phyloP scores from a whole-genome alignment of 2,888 invertebrate species.

The Ethmia dodecea region DNA sequence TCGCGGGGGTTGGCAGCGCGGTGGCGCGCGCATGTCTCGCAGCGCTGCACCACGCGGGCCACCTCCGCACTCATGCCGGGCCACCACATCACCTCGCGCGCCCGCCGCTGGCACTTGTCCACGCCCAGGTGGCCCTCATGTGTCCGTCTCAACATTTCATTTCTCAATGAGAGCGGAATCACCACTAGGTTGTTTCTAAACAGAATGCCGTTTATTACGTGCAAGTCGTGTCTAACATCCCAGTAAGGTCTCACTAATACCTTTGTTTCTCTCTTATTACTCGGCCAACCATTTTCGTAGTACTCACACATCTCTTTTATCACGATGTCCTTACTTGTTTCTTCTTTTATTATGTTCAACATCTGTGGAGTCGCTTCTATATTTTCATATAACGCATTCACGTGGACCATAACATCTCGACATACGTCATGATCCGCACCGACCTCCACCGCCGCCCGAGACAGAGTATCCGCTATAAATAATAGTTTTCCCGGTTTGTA shows the following conservation, averaged over 20 bases:
- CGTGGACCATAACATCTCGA: slow-evolving; percentile 9
- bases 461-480: slow-evolving; percentile 30
- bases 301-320: not conserved
- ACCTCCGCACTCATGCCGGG: slow-evolving; percentile 18
- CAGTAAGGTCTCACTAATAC: slow-evolving; percentile 4
- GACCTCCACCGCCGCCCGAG: slow-evolving; percentile 18
- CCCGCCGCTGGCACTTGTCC: slow-evolving; percentile 15
- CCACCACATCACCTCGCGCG: slow-evolving; percentile 18
- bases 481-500: slow-evolving; percentile 26
- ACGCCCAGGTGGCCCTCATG: slow-evolving; percentile 15
- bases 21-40: slow-evolving; percentile 16
- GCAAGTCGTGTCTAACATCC: slow-evolving; percentile 1
- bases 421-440: slow-evolving; percentile 7
- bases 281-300: slow-evolving; percentile 5
- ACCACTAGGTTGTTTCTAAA: slow-evolving; percentile 3
- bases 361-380: not conserved
- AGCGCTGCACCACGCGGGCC: slow-evolving; percentile 10
- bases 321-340: slow-evolving; percentile 1
- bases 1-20: slow-evolving; percentile 17
- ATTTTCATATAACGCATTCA: not conserved
- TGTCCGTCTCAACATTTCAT: slow-evolving; percentile 7
- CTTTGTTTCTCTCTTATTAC: slow-evolving; percentile 2
- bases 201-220: slow-evolving; percentile 2
- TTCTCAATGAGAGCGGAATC: not conserved
- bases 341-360: slow-evolving; percentile 1